These are phyloP conservation scores for Remorina albescens DNA, from an alignment of 2,797 vertebrate species.

Conservation along the genomic window DNA sequence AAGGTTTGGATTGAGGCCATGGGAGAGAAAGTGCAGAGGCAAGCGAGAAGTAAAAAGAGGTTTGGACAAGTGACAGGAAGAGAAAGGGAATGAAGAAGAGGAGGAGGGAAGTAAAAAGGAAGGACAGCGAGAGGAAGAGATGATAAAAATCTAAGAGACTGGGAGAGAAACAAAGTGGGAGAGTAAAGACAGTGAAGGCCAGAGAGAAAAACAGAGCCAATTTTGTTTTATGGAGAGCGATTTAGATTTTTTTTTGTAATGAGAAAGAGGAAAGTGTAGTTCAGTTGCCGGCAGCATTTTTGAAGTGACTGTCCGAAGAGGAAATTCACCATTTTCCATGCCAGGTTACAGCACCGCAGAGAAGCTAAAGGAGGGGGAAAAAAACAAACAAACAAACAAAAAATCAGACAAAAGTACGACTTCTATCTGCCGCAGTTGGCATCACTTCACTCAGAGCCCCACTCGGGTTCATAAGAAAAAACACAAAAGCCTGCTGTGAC, in stretches of 20 bases:
- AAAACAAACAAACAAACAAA: no score
- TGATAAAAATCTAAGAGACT: conserved; percentile 34
- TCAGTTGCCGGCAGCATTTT: conserved; percentile 36
- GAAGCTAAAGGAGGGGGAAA: not conserved
- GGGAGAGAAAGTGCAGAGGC: conserved; percentile 16
- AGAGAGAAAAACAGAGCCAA: conserved; percentile 13
- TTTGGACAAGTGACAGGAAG: conserved; percentile 48
- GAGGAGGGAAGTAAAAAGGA: conserved; percentile 29
- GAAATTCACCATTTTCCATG: conserved; percentile 15
- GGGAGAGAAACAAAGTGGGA: conserved; percentile 9
- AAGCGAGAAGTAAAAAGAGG: conserved; percentile 5
- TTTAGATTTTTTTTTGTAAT: conserved; percentile 2
- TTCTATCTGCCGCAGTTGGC: conserved; percentile 21
- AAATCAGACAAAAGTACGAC: not conserved
- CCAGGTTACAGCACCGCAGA: conserved; percentile 8
- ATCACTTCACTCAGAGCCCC: conserved; percentile 27
- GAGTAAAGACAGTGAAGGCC: conserved; percentile 27
- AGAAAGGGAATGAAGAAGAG: conserved; percentile 22
- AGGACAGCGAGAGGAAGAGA: conserved; percentile 22
- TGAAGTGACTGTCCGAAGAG: conserved; percentile 33
- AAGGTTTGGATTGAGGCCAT: conserved; percentile 20
- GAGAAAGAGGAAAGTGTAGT: conserved; percentile 13
- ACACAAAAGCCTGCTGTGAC: conserved; percentile 39
- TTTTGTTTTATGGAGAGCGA: conserved; percentile 18
- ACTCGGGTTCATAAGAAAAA: conserved; percentile 2